Base-by-base conservation (phyloP, 2,113 vertebrate species). In the Neomonachus schauinslandi region DNA sequence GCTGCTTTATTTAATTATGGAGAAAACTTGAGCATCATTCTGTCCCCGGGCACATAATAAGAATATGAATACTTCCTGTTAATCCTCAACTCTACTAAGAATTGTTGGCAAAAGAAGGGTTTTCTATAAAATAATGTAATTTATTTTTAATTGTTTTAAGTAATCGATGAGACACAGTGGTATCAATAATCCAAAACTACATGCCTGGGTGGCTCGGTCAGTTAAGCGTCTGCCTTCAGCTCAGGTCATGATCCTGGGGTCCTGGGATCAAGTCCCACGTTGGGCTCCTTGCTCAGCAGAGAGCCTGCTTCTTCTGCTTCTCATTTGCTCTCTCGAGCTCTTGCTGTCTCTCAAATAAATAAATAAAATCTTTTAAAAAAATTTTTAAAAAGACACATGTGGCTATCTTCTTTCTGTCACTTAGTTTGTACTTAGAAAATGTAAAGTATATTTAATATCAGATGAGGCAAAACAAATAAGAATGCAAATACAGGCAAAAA, bases 61-160 rank as follows among this genome's bases (percentile, higher is more conserved):
- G 3, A 90, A 12, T 61, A 74, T 39, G 14, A 53, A 84, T 86
- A 10, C 57, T 49, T 82, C 7, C 55, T 69, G 4, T 59, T 79
- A 31, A 63, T 85, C 49, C 83, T 55, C 72, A 49, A 33, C 18
- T 80, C 74, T 91, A 71, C 8, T 80, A 92, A 26, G n/a, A 95
- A 16, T 59, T 92, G 83, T 61, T 76, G 22, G 15, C 61, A 55
- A 59, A 26, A 72, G 26, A 61, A 53, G n/a, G n/a, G 6, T 92
- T 61, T 92, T 65, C 22, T 69, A 67, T 65, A 77, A 92, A 86
- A 65, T 31, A 81, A 36, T 69, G 82, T 36, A n/a, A 26, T 63
- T 85, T 93, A 77, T 33, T 96, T 94, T 91, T 92, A 85, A 79
- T 42, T 86, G 22, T 69, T 46, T 91, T 87, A 80, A 93, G 19